Base-by-base conservation (phyloP, 1,140 invertebrate species). In the Telenomus remus region DNA sequence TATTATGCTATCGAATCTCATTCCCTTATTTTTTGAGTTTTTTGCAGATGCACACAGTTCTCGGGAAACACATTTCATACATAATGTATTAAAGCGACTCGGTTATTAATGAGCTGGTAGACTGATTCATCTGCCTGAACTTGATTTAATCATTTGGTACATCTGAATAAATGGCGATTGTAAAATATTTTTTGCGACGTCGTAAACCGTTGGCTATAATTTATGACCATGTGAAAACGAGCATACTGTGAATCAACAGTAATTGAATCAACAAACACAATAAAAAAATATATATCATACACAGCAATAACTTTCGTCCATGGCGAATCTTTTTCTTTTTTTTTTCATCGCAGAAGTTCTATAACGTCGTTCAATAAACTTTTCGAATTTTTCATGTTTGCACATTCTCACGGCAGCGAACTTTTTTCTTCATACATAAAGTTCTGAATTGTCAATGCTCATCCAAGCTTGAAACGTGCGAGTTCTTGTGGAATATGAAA, bases 341-440 rank as follows among this genome's bases (percentile, higher is more conserved):
- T n/a, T n/a, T n/a, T n/a, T n/a, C n/a, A n/a, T n/a, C n/a, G n/a
- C 43, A 14, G 16, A 55, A 69, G 13, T 48, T 60, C 53, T 27
- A 27, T 60, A 48, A 44, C 57, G 19, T 54, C 14, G 42, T 49
- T 43, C 8, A 14, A 68, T 59, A 69, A 69, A 69, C 43, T 60
- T 60, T 54, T 60, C 14, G 54, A 54, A 60, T 60, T 49, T 55
- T 43, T 35, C 35, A 60, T 54, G 12, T 59, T 53, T 59, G 42
- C 53, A 68, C 55, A 35, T 47, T 15, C 43, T 53, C 47, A 37
- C 19, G 19, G 19, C 19, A 3, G 2, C 19, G 10, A 44, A 49
- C 13, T 66, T 57, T 11, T 14, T 34, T 50, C 35, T 49, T 56
- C 43, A 33, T 11, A 37, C 33, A 56, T 42, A 56, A 66, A 56